Evolutionary conservation across 2,888 invertebrate species (phyloP).

Genomic region (Linhomoeus sp.): DNA sequence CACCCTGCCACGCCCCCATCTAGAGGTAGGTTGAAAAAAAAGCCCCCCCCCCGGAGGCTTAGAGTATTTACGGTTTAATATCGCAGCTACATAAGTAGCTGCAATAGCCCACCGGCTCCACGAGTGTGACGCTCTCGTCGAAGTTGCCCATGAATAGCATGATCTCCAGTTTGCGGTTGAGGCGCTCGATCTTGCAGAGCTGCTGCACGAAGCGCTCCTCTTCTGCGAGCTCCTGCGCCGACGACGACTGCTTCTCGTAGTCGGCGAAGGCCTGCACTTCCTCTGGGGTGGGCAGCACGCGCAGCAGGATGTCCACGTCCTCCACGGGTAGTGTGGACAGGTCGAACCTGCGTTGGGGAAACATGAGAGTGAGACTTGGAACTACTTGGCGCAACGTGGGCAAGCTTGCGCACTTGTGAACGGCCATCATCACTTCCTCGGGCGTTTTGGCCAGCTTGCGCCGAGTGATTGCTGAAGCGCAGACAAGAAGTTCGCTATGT

Average conservation of each 20-base stretch:
- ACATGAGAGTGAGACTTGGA: too few species aligned
- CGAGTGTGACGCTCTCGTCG: slow-evolving; percentile 70
- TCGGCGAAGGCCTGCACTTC: slow-evolving; percentile 81
- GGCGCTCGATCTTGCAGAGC: slow-evolving; percentile 73
- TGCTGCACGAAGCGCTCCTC: slow-evolving; percentile 41
- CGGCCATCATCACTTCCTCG: slow-evolving; percentile 36
- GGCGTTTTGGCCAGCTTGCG: slow-evolving; percentile 79
- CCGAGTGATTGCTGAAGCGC: slow-evolving; percentile 82
- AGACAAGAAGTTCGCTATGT: too few species aligned
- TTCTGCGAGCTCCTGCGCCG: slow-evolving; percentile 66
- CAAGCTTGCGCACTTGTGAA: too few species aligned
- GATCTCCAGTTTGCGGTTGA: slow-evolving; percentile 74
- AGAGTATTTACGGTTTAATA: too few species aligned
- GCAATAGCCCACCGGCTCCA: slow-evolving; percentile 67
- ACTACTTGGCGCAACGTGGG: too few species aligned
- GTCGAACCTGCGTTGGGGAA: too few species aligned
- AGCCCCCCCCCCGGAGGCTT: too few species aligned
- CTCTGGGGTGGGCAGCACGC: slow-evolving; percentile 90
- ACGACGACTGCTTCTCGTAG: slow-evolving; percentile 70
- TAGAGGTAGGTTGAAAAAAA: too few species aligned
- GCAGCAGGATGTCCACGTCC: slow-evolving; percentile 73
- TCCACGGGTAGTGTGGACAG: slow-evolving; percentile 51
- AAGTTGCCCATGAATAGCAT: slow-evolving; percentile 96
- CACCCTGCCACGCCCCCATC: too few species aligned
- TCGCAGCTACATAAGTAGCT: too few species aligned